Percentiles rank a stretch among this genome's conserved stretches.
These are phyloP conservation scores for Melitaea cinxia DNA, from an alignment of 1,140 invertebrate genomes.

Conservation along the genomic window DNA sequence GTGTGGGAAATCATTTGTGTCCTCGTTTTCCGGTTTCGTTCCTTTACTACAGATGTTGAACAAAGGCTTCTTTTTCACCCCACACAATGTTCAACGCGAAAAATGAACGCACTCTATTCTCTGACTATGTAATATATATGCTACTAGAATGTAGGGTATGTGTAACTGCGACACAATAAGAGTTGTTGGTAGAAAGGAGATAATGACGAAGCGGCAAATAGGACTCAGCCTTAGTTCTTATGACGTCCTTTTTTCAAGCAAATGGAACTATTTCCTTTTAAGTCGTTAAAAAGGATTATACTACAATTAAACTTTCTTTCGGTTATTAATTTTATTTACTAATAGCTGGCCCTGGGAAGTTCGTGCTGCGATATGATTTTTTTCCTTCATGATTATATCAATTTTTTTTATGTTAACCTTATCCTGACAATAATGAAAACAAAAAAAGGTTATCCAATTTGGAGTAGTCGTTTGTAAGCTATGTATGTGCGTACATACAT, in stretches of 20 bases:
- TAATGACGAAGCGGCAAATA: neutral
- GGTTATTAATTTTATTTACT: too few species aligned
- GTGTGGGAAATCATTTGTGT: slow-evolving; percentile 27
- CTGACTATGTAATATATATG: slow-evolving; percentile 18
- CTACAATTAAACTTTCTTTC: too few species aligned
- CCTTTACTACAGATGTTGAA: slow-evolving; percentile 27
- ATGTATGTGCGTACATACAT: too few species aligned
- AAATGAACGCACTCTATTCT: slow-evolving; percentile 20
- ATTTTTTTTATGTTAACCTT: too few species aligned
- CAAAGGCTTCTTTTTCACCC: slow-evolving; percentile 32
- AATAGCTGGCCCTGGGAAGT: too few species aligned
- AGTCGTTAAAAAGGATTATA: too few species aligned
- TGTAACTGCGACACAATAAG: neutral
- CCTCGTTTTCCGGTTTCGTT: slow-evolving; percentile 28
- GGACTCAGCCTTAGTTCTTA: neutral
- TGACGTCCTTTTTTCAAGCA: neutral
- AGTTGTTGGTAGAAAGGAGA: neutral
- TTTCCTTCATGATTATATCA: too few species aligned
- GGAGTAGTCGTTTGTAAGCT: too few species aligned
- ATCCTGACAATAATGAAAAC: too few species aligned
- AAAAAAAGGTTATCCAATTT: too few species aligned
- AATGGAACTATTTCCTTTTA: too few species aligned
- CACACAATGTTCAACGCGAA: slow-evolving; percentile 24
- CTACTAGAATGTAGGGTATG: neutral
- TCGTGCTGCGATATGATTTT: too few species aligned